These are phyloP conservation scores for Berghia stephanieae DNA, from an alignment of 1,140 invertebrate species.

Conservation along the genomic window DNA sequence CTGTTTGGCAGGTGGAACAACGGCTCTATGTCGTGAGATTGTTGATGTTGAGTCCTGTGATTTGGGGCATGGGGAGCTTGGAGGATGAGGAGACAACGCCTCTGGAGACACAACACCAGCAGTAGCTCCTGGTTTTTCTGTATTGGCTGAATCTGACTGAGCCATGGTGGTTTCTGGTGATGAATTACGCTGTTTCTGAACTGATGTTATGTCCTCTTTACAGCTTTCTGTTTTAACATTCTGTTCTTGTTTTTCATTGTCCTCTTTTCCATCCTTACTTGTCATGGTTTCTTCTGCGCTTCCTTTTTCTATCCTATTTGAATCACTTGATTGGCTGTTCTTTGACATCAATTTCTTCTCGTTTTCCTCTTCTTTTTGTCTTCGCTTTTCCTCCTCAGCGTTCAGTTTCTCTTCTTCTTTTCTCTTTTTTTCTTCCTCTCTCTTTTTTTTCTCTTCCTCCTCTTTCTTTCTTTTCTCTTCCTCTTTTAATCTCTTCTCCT, in stretches of 20 bases:
- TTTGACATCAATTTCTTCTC: background rate
- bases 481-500: slow-evolving; percentile 29
- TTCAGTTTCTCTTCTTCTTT: slow-evolving; percentile 29
- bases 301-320: slow-evolving; percentile 19
- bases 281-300: slow-evolving; percentile 5
- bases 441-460: slow-evolving; percentile 28
- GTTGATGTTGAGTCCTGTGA: slow-evolving; percentile 14
- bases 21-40: background rate
- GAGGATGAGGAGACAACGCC: too few relatives aligned
- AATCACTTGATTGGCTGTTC: slow-evolving; percentile 22
- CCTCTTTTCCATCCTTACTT: background rate
- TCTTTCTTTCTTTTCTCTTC: slow-evolving; percentile 32
- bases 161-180: too few relatives aligned
- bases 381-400: slow-evolving; percentile 23
- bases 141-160: too few relatives aligned
- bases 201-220: too few relatives aligned
- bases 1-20: slow-evolving; percentile 1
- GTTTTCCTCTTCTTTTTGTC: background rate
- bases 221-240: too few relatives aligned
- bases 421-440: slow-evolving; percentile 28
- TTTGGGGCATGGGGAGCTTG: too few relatives aligned
- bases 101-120: too few relatives aligned
- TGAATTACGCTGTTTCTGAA: too few relatives aligned
- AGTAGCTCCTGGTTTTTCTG: too few relatives aligned
- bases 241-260: slow-evolving; percentile 2